These are phyloP conservation scores for Lampris megalopsis DNA, from an alignment of 2,113 vertebrate species.

Conservation along the genomic window DNA sequence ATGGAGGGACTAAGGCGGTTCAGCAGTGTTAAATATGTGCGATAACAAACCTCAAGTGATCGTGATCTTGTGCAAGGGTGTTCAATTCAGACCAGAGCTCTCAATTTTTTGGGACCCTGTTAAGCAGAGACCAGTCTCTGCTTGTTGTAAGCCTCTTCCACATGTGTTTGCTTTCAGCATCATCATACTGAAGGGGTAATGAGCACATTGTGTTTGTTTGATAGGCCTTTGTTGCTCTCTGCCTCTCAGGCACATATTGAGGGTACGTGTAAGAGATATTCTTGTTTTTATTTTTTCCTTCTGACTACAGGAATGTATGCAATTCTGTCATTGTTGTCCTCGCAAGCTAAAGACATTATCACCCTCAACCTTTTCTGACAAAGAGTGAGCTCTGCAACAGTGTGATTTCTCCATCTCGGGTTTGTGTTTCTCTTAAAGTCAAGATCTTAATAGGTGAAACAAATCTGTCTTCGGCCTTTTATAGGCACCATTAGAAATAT, in stretches of 20 bases:
- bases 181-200: slow-evolving; percentile 17
- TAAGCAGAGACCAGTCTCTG: not conserved
- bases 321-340: not conserved
- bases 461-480: no score
- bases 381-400: no score
- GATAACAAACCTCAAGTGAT: not conserved
- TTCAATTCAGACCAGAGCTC: not conserved
- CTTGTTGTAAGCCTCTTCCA: slow-evolving; percentile 1
- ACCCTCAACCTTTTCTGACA: no score
- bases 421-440: no score
- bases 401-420: no score
- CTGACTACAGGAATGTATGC: not conserved
- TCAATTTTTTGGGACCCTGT: not conserved
- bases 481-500: no score
- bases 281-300: not conserved
- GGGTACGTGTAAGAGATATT: not conserved
- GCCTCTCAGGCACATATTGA: not conserved
- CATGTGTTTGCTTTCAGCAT: slow-evolving; percentile 35
- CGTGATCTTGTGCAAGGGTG: no score
- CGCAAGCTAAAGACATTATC: no score
- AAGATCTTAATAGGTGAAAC: no score
- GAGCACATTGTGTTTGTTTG: not conserved
- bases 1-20: not conserved
- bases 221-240: slow-evolving; percentile 3
- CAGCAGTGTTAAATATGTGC: not conserved